A percentile compares a stretch with the other conserved stretches of the same genome.
phyloP scores from a whole-genome alignment of 2,113 vertebrate genomes.

The Chascanopsetta lugubris region DNA sequence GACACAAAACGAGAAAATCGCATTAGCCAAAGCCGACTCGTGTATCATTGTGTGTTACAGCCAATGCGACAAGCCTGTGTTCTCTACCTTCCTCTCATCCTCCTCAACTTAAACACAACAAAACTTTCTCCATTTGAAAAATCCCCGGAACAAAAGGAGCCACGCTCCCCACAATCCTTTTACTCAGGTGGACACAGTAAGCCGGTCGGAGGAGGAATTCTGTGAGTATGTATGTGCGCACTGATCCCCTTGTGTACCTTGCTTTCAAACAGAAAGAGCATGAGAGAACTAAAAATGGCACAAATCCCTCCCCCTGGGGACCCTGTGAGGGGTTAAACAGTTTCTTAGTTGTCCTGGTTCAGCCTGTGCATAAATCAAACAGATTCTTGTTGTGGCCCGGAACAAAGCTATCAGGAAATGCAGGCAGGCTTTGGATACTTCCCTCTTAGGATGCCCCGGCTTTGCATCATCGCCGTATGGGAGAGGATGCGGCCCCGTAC shows the following conservation, averaged over 20 bases:
- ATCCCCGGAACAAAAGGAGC: slow-evolving; percentile 40
- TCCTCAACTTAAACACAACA: background rate
- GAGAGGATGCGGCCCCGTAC: slow-evolving; percentile 46
- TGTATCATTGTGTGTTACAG: background rate
- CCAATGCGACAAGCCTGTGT: background rate
- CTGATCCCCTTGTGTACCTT: slow-evolving; percentile 61
- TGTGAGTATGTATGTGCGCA: slow-evolving; percentile 46
- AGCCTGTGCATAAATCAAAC: slow-evolving; percentile 68
- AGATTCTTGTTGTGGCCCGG: slow-evolving; percentile 57
- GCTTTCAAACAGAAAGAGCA: slow-evolving; percentile 66
- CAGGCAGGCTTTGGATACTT: slow-evolving; percentile 73
- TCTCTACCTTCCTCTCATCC: slow-evolving; percentile 3
- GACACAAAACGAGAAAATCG: background rate
- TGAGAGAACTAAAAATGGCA: slow-evolving; percentile 51
- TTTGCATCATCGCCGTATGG: slow-evolving; percentile 58
- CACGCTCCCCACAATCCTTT: slow-evolving; percentile 50
- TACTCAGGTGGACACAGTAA: slow-evolving; percentile 61
- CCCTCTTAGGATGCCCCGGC: slow-evolving; percentile 65
- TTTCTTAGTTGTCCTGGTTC: slow-evolving; percentile 62
- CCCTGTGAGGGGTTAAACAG: slow-evolving; percentile 58
- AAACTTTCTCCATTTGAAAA: slow-evolving; percentile 37
- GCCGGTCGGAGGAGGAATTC: slow-evolving; percentile 33
- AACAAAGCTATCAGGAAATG: slow-evolving; percentile 79
- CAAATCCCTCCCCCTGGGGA: slow-evolving; percentile 59
- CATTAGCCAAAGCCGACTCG: background rate